Conservation (phyloP, 2,888 invertebrate species). For the Pammene aurita region DNA sequence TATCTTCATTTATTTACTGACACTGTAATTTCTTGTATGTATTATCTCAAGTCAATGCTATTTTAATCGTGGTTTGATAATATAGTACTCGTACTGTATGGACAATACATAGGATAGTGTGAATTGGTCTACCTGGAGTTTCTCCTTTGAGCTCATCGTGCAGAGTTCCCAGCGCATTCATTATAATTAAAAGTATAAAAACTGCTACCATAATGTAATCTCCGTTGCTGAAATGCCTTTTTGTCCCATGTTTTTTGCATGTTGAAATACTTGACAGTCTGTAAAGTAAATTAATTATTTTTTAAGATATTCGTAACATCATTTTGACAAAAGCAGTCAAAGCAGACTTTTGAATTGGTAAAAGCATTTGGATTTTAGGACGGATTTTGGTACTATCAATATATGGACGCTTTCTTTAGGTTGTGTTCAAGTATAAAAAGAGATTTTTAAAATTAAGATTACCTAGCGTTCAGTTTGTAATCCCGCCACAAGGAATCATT, state of each 20-base stretch:
- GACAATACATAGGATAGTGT: no score
- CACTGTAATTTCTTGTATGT: no score
- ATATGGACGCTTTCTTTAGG: neutral
- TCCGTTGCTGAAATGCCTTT: constrained; percentile 4
- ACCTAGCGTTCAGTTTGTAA: constrained; percentile 10
- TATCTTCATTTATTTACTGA: no score
- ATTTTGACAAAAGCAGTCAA: neutral
- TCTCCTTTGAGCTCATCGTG: constrained; percentile 1
- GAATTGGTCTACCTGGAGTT: neutral
- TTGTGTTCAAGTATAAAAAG: neutral
- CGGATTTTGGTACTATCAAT: neutral
- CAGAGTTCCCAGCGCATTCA: constrained; percentile 4
- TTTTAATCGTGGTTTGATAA: no score
- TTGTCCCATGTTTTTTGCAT: constrained; percentile 8
- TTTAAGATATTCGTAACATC: neutral
- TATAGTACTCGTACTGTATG: no score
- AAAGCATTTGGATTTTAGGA: neutral
- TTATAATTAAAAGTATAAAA: constrained; percentile 11
- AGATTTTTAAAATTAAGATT: neutral
- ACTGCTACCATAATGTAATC: constrained; percentile 15
- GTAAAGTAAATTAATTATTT: neutral
- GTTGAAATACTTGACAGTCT: constrained; percentile 8
- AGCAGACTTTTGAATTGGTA: neutral
- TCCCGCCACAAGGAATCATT: constrained; percentile 37
- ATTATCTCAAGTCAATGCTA: no score